These are phyloP conservation scores for Graptemys geographica DNA, from an alignment of 2,797 vertebrate genomes.

Conservation along the genomic window DNA sequence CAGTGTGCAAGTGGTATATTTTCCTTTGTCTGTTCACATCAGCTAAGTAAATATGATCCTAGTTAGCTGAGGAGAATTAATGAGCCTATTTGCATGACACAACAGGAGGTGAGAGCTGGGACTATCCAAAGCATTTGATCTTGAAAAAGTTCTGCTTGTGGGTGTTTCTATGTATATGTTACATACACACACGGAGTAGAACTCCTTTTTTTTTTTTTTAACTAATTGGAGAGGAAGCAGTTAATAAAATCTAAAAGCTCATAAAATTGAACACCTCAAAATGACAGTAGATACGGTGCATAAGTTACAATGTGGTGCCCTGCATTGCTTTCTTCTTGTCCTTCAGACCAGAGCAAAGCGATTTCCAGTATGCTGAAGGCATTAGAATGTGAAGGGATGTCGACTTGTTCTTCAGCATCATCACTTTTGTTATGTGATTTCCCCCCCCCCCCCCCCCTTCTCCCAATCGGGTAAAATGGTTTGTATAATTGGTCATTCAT, in stretches of 20 bases:
- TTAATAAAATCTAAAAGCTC: background rate
- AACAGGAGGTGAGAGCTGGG: slow-evolving; percentile 29
- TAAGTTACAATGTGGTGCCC: background rate
- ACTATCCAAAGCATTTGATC: slow-evolving; percentile 22
- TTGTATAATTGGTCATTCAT: background rate
- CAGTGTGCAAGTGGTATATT: slow-evolving; percentile 55
- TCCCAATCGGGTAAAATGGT: background rate
- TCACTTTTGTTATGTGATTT: background rate
- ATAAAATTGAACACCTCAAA: background rate
- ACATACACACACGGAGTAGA: background rate
- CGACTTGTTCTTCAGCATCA: background rate
- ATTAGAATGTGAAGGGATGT: background rate
- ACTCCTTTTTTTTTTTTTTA: background rate
- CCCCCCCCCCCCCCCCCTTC: too few relatives aligned
- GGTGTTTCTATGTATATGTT: background rate
- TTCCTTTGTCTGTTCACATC: slow-evolving; percentile 70
- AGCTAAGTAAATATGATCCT: slow-evolving; percentile 69
- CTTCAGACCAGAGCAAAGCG: background rate
- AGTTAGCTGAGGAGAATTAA: slow-evolving; percentile 43
- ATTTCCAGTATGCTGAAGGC: background rate
- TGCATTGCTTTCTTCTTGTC: background rate
- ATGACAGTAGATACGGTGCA: background rate
- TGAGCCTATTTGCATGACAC: slow-evolving; percentile 53
- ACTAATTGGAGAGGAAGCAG: background rate
- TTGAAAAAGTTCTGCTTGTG: slow-evolving; percentile 27